Percentiles rank a stretch among this genome's conserved stretches.
Evolutionary conservation across 2,888 invertebrate genomes (phyloP).

Genomic region (Lacanobia oleracea): DNA sequence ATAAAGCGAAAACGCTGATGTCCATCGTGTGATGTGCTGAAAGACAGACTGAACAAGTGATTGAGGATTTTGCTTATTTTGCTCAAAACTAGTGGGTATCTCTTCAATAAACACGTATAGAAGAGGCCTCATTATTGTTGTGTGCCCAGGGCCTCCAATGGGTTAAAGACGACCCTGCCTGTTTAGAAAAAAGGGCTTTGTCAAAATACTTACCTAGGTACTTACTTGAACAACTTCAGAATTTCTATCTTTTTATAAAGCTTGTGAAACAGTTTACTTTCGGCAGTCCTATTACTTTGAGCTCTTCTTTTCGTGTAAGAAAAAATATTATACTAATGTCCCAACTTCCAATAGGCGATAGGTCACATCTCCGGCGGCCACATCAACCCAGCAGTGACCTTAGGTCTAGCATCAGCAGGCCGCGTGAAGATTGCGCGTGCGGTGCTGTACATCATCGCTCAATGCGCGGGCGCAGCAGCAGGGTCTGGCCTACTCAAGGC

Average conservation of each 20-base stretch:
- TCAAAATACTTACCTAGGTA: no score
- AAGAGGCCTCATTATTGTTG: no score
- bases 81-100: no score
- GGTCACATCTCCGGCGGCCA: conserved; percentile 98
- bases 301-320: no score
- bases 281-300: no score
- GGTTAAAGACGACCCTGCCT: no score
- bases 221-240: background rate
- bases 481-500: conserved; percentile 94
- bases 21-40: no score
- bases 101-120: no score
- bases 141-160: no score
- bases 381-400: conserved; percentile 97
- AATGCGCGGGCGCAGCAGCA: conserved; percentile 95
- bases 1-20: no score
- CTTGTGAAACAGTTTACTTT: background rate
- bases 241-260: background rate
- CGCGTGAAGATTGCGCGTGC: conserved; percentile 94
- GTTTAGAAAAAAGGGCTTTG: background rate
- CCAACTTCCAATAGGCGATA: conserved; percentile 90
- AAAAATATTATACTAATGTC: background rate
- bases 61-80: no score
- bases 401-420: conserved; percentile 94
- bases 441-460: conserved; percentile 94
- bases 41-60: no score